A percentile compares a stretch with the other conserved stretches of the same genome.
Conservation (phyloP, 1,140 invertebrate species). For the Scaptomyza graminum region DNA sequence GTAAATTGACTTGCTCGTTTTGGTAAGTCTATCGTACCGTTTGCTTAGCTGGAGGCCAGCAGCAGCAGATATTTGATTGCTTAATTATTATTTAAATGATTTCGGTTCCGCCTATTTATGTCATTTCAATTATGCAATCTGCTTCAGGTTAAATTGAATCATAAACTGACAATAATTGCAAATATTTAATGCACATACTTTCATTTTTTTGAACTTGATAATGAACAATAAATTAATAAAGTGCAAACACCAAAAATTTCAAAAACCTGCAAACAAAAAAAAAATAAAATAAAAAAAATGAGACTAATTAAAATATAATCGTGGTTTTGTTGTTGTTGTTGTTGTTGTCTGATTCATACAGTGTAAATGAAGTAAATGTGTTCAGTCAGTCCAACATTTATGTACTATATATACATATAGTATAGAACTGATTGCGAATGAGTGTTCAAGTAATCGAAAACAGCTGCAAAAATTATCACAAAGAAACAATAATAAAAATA, state of each 20-base stretch:
- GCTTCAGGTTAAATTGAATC: background rate
- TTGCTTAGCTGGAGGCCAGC: no score
- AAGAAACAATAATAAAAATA: slow-evolving; percentile 6
- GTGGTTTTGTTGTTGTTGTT: slow-evolving; percentile 1
- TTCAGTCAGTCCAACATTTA: background rate
- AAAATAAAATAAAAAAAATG: background rate
- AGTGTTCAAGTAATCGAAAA: slow-evolving; percentile 15
- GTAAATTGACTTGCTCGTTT: no score
- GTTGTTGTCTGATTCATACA: background rate
- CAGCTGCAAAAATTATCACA: slow-evolving; percentile 16
- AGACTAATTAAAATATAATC: slow-evolving; percentile 16
- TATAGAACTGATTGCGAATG: slow-evolving; percentile 3
- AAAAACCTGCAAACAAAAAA: background rate
- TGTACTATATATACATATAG: background rate
- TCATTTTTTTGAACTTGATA: background rate
- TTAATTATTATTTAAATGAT: no score
- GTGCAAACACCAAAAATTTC: background rate
- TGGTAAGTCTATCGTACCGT: background rate
- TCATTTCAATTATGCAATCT: no score
- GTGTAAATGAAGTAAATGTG: slow-evolving; percentile 1
- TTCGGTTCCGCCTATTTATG: no score
- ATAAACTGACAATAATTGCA: background rate
- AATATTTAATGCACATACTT: background rate
- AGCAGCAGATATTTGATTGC: no score
- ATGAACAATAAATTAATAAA: slow-evolving; percentile 6